These are phyloP conservation scores for Stramonita haemastoma DNA, from an alignment of 2,888 invertebrate genomes.

Conservation along the genomic window DNA sequence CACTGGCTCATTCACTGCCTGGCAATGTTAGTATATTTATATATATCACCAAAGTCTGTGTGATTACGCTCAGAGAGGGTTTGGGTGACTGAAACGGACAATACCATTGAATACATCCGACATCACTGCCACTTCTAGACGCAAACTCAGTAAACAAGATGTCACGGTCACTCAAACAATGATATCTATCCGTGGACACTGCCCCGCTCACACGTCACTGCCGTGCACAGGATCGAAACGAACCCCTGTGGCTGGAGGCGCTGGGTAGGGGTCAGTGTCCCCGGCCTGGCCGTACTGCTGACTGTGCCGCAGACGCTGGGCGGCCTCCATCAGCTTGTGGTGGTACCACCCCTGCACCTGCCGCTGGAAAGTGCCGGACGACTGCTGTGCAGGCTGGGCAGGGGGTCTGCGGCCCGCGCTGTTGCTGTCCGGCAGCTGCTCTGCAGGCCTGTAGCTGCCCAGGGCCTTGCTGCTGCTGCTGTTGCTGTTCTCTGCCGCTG, in stretches of 20 bases:
- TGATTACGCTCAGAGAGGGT: too few relatives aligned
- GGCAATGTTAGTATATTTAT: too few relatives aligned
- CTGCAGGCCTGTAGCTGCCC: not conserved
- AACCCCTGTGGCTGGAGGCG: constrained; percentile 15
- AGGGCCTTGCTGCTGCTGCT: not conserved
- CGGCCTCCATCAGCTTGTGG: constrained; percentile 66
- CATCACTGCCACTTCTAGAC: too few relatives aligned
- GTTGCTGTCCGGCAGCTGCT: not conserved
- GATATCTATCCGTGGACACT: too few relatives aligned
- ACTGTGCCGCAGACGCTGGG: constrained; percentile 61
- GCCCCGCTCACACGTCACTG: constrained; percentile 56
- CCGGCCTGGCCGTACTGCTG: constrained; percentile 46
- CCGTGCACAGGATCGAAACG: constrained; percentile 56
- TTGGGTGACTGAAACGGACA: too few relatives aligned
- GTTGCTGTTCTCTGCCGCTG: not conserved
- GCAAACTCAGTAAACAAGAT: too few relatives aligned
- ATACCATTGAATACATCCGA: too few relatives aligned
- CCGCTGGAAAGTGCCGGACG: constrained; percentile 53
- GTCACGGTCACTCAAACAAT: too few relatives aligned
- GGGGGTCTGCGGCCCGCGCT: not conserved
- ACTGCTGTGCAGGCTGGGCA: not conserved
- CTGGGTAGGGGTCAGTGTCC: not conserved
- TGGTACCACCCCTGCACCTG: constrained; percentile 70
- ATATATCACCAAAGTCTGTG: too few relatives aligned
- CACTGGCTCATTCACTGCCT: too few relatives aligned